Evolutionary conservation across 1,140 invertebrate genomes (phyloP).

Genomic region (Homarus americanus): DNA sequence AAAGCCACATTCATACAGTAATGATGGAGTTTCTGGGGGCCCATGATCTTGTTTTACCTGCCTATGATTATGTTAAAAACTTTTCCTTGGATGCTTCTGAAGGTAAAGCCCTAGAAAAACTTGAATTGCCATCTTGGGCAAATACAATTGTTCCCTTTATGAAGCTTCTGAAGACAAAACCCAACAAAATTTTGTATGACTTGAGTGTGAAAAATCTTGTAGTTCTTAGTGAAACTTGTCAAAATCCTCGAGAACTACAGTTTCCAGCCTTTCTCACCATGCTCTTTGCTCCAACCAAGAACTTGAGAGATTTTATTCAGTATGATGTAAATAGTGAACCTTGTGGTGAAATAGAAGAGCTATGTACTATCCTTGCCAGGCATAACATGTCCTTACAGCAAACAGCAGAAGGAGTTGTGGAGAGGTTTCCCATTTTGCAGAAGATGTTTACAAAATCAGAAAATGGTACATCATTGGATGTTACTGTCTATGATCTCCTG

Average conservation of each 20-base stretch:
- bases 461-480: slow-evolving; percentile 7
- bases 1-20: slow-evolving; percentile 26
- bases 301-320: slow-evolving; percentile 18
- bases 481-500: slow-evolving; percentile 64
- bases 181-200: slow-evolving; percentile 13
- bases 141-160: slow-evolving; percentile 37
- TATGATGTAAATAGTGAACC: not conserved
- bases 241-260: slow-evolving; percentile 32
- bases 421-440: slow-evolving; percentile 42
- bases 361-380: slow-evolving; percentile 26
- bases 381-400: slow-evolving; percentile 9
- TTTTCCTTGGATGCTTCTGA: not conserved
- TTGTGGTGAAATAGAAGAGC: not conserved
- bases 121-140: slow-evolving; percentile 18
- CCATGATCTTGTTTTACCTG: slow-evolving; percentile 30
- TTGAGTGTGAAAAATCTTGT: slow-evolving; percentile 44
- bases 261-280: slow-evolving; percentile 62
- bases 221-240: slow-evolving; percentile 37
- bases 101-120: not conserved
- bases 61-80: slow-evolving; percentile 41
- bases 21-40: slow-evolving; percentile 22
- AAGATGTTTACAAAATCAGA: not conserved
- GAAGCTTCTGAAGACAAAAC: slow-evolving; percentile 33
- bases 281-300: slow-evolving; percentile 54
- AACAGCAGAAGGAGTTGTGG: slow-evolving; percentile 11